A percentile compares a stretch with the other conserved stretches of the same genome.
Conservation (phyloP, 2,888 invertebrate species). For the Plebejus argus region DNA sequence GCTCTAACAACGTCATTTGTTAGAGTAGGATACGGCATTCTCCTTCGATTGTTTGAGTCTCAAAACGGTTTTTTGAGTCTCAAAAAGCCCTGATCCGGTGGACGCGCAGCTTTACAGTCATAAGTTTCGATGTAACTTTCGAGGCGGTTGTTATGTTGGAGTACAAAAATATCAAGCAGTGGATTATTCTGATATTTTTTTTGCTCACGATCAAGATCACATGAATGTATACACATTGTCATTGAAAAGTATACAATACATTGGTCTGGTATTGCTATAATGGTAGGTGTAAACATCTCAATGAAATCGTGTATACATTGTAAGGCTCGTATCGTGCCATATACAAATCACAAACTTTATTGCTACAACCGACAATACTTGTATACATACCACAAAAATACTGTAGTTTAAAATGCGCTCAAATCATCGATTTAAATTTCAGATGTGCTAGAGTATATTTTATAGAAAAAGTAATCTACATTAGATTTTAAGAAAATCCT, state of each 20-base stretch:
- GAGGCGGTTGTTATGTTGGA: neutral
- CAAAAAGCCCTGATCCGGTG: no score
- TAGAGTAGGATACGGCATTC: no score
- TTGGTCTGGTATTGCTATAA: neutral
- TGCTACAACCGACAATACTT: neutral
- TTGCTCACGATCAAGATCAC: neutral
- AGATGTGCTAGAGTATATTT: no score
- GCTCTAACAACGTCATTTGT: no score
- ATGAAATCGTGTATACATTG: neutral
- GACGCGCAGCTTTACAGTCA: no score
- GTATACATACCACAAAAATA: neutral
- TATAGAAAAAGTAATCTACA: no score
- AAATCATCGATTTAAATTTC: neutral
- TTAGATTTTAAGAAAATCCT: no score
- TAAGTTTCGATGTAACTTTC: neutral
- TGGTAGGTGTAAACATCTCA: neutral
- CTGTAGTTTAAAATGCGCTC: conserved; percentile 6
- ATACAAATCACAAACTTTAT: neutral
- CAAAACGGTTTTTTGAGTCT: no score
- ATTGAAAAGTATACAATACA: conserved; percentile 3
- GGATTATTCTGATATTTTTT: neutral
- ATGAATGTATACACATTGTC: neutral
- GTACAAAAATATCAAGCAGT: neutral
- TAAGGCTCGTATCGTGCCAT: neutral
- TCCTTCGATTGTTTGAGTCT: no score